Base-by-base conservation (phyloP, 2,888 invertebrate genomes). In the Tetranychus truncatus region DNA sequence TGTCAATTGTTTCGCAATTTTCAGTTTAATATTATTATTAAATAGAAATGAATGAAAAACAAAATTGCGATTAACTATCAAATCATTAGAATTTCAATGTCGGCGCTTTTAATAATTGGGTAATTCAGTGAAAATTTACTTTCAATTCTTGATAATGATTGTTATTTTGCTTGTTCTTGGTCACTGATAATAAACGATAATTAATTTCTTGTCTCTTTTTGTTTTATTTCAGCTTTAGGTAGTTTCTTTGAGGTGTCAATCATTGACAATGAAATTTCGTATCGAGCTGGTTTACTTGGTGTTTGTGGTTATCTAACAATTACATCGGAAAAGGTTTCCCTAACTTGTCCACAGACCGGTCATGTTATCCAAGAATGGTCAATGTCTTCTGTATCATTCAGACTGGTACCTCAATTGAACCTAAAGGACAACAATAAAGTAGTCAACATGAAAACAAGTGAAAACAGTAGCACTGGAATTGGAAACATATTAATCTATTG, bases 361-460 rank as follows among this genome's bases (percentile, higher is more conserved):
- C 77, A 78, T 65, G 78, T 78, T 9, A 77, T 79, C 24, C 79
- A 79, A 71, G 79, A 79, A 74, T 79, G 79, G 79, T 55, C 34
- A n/a, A n/a, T 73, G 55, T 45, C 34, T 20, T 4, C 55, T 21
- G 21, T 73, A 15, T 34, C n/a, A 9, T 73, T 73, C 20, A 55
- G 55, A 65, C 20, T 65, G 21, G 34, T 73, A 1, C 65, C 66
- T 15, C 73, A 73, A 55, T n/a, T 20, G 8, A 20, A 73, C 34
- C 34, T 20, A 9, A 18, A 65, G n/a, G 73, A 73, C 18, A 21
- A 55, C 6, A 45, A 66, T 66, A 73, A 73, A 66, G 24, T 73
- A n/a, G 24, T 73, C 65, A 24, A n/a, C 7, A 46, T 73, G 55
- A 66, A 55, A 15, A 21, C 21, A 15, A 20, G 6, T 18, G n/a